Base-by-base conservation (phyloP, 2,113 vertebrate genomes). In the Camelus bactrianus region DNA sequence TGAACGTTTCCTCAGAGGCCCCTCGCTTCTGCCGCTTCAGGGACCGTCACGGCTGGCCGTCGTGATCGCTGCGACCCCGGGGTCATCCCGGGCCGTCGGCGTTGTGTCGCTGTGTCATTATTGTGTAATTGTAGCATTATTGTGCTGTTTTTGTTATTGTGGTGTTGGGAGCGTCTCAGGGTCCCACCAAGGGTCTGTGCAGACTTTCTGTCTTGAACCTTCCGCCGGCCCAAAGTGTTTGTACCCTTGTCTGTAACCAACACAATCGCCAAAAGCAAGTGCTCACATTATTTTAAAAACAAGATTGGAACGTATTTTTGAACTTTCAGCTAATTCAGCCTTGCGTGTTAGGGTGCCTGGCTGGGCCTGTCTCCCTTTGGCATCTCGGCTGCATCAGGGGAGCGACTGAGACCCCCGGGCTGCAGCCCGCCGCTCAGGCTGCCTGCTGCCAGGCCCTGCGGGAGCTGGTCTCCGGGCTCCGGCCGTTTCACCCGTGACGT, bases 261-360 rank as follows among this genome's bases (percentile, higher is more conserved):
- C 30, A 8, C 60, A 8, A 6, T 6, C 9, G 11, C 65, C 48
- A 10, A 30, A 60, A 81, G 5, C 35, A 58, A 38, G 10, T 6
- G 17, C 64, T 35, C 35, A 13, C 20, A 4, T 52, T 65, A 22
- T 46, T 46, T 75, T 67, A 14, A 26, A 69, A 26, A 35, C 12
- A 35, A 20, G 48, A 70, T 7, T 32, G 48, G 28, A 70, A 42
- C 7, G 24, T n/a, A 8, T 14, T 8, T 16, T 5, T 70, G 52
- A 67, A 30, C 17, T 15, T 62, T n/a, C 1, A 1, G 5, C 7
- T 1, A 1, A n/a, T 58, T 16, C 8, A 22, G 14, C 48, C 28
- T 75, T 10, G 3, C 0, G 1, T 5, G 10, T 42, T 42, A 28
- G 30, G 22, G 11, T n/a, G 20, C 6, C 0, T 1, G 2, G 8